Conservation (phyloP, 2,113 vertebrate genomes). For the Myrmecophaga tridactyla region DNA sequence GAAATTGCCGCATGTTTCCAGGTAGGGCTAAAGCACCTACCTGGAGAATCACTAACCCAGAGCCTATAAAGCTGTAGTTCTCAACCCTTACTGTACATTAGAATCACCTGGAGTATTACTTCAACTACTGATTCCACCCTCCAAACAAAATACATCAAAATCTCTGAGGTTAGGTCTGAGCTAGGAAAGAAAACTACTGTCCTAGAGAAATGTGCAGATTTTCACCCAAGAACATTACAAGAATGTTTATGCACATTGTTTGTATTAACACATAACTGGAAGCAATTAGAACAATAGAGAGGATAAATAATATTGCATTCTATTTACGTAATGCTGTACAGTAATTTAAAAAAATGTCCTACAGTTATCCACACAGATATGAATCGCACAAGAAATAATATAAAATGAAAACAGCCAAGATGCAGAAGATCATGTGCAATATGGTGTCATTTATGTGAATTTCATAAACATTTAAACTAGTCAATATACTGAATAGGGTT, state of each 20-base stretch:
- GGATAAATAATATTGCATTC: background rate
- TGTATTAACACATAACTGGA: background rate
- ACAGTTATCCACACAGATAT: background rate
- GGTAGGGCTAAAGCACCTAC: background rate
- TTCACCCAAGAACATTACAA: background rate
- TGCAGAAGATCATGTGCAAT: background rate
- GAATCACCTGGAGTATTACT: background rate
- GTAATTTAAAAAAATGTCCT: constrained; percentile 14
- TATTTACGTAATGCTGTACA: background rate
- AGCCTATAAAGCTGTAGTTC: background rate
- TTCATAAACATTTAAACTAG: constrained; percentile 11
- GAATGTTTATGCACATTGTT: background rate
- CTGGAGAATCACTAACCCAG: background rate
- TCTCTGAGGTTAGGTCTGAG: background rate
- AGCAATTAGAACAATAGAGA: background rate
- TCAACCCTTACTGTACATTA: background rate
- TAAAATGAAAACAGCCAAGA: background rate
- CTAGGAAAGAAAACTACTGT: background rate
- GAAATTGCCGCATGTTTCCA: background rate
- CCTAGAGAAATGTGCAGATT: background rate
- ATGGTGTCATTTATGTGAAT: background rate
- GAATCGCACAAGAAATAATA: background rate
- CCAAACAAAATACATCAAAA: background rate
- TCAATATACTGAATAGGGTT: background rate
- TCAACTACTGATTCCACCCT: background rate